Evolutionary conservation across 2,797 vertebrate species (phyloP).

Genomic region (Hippoglossus hippoglossus): DNA sequence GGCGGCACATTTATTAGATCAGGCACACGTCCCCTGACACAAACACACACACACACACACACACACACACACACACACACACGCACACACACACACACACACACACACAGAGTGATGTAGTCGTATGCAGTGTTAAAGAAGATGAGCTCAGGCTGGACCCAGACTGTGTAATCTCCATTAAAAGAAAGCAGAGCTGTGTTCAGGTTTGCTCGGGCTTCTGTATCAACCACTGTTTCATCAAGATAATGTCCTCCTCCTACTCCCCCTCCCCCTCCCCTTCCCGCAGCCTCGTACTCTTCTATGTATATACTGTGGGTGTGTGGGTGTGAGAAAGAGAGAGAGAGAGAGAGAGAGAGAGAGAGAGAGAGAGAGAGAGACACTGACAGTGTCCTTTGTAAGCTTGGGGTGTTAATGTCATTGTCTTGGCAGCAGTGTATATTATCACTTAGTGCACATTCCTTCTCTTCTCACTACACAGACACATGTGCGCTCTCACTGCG

Average conservation of each 20-base stretch:
- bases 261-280: constrained; percentile 16
- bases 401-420: constrained; percentile 73
- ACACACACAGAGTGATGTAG: constrained; percentile 45
- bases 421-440: constrained; percentile 64
- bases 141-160: constrained; percentile 72
- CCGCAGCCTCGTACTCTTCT: constrained; percentile 46
- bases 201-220: constrained; percentile 70
- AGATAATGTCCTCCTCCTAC: constrained; percentile 78
- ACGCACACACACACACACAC: not conserved
- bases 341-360: constrained; percentile 28
- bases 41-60: constrained; percentile 23
- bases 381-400: constrained; percentile 74
- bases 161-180: constrained; percentile 78
- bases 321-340: constrained; percentile 10
- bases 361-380: constrained; percentile 34
- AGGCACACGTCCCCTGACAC: constrained; percentile 9
- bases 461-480: constrained; percentile 20
- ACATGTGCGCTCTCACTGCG: constrained; percentile 24
- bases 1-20: constrained; percentile 55
- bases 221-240: constrained; percentile 78
- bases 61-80: constrained; percentile 26
- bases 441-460: constrained; percentile 48
- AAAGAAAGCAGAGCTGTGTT: constrained; percentile 74
- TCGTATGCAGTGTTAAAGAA: constrained; percentile 60
- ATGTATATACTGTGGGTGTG: constrained; percentile 25